Conservation (phyloP, 2,888 invertebrate genomes). For the Oxycera nigricornis region DNA sequence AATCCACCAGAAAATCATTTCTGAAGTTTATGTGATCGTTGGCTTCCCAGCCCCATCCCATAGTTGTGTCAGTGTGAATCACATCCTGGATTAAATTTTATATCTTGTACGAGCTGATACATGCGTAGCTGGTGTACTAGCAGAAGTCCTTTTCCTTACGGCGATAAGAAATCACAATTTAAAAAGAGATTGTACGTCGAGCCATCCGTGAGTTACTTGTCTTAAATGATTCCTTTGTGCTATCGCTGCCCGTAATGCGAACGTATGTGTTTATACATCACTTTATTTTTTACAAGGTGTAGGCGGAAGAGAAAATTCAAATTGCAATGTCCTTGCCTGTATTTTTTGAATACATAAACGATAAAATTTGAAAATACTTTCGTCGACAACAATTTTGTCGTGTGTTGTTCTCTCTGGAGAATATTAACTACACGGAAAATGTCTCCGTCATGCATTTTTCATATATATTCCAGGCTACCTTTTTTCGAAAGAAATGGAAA, state of each 20-base stretch:
- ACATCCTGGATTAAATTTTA: not conserved
- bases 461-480: constrained; percentile 2
- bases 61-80: no score
- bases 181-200: not conserved
- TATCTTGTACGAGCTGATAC: not conserved
- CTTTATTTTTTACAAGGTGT: not conserved
- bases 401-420: not conserved
- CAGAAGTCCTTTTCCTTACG: not conserved
- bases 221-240: not conserved
- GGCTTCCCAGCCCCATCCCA: no score
- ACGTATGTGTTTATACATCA: not conserved
- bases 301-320: not conserved
- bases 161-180: not conserved
- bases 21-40: no score
- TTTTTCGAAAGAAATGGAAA: not conserved
- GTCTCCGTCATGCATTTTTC: constrained; percentile 16
- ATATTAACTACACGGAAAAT: constrained; percentile 9
- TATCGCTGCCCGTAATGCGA: not conserved
- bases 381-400: not conserved
- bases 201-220: not conserved
- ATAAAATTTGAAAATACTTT: not conserved
- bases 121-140: not conserved
- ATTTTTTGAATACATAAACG: not conserved
- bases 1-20: no score
- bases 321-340: not conserved